phyloP scores from a whole-genome alignment of 2,113 vertebrate species.

The Tiliqua scincoides region DNA sequence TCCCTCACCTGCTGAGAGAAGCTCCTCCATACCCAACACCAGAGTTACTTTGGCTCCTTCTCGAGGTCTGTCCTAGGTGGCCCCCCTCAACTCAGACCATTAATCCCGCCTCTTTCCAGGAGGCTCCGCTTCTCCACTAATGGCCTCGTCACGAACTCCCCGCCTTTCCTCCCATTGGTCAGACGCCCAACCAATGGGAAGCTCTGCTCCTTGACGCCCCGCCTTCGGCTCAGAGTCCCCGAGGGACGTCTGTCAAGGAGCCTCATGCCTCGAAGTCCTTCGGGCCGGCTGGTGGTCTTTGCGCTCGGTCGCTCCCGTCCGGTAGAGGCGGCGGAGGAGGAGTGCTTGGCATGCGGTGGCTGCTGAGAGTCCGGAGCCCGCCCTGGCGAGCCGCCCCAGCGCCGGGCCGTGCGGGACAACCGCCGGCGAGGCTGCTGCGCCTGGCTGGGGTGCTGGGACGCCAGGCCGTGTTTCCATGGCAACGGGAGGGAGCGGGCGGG shows the following conservation, averaged over 20 bases:
- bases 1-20: not conserved
- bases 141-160: no score
- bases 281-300: not conserved
- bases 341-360: not conserved
- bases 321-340: not conserved
- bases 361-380: not conserved
- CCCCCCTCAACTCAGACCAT: not conserved
- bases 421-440: rapidly evolving
- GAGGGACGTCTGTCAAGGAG: no score
- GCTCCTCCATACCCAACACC: not conserved
- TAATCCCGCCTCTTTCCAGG: not conserved
- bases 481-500: not conserved
- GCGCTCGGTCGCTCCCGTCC: no score
- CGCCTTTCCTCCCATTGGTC: not conserved
- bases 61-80: no score
- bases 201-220: no score
- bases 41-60: not conserved
- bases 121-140: not conserved
- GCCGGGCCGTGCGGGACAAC: not conserved
- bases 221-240: rapidly evolving
- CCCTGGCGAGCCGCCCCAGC: not conserved
- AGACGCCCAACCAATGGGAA: not conserved
- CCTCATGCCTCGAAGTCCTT: not conserved
- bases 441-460: not conserved
- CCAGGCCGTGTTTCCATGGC: constrained; percentile 19